phyloP scores from a whole-genome alignment of 2,113 vertebrate species.

The Tragelaphus scriptus region DNA sequence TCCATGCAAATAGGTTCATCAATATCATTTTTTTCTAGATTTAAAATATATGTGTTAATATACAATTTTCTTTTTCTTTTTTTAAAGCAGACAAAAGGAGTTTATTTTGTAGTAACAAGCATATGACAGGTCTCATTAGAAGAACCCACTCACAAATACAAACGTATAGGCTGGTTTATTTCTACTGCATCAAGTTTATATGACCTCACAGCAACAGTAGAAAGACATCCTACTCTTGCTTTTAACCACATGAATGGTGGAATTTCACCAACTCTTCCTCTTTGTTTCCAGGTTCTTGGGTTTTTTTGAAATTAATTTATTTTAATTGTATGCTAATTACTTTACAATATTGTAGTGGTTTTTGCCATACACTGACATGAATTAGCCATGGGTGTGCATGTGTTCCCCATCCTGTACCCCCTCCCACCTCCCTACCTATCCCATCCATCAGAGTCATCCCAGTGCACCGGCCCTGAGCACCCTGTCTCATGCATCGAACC shows the following conservation, averaged over 20 bases:
- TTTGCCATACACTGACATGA: neutral
- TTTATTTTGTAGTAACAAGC: conserved; percentile 81
- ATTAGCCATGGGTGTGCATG: neutral
- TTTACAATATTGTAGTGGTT: neutral
- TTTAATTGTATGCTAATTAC: neutral
- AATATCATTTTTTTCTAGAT: neutral
- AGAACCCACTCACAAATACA: conserved; percentile 64
- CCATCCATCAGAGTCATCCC: neutral
- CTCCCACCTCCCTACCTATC: neutral
- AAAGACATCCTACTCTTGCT: neutral
- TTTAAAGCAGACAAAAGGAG: conserved; percentile 69
- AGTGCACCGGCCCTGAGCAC: neutral
- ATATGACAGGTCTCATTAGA: conserved; percentile 83
- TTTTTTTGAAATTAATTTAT: neutral
- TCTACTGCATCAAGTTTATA: conserved; percentile 46
- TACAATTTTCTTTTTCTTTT: neutral
- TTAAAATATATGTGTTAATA: neutral
- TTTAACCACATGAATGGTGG: conserved; percentile 35
- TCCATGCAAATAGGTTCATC: neutral
- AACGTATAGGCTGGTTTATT: conserved; percentile 42
- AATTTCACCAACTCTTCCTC: neutral
- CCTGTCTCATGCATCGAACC: neutral
- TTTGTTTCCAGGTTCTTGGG: conserved; percentile 33
- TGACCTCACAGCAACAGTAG: conserved; percentile 37
- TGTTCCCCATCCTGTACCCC: neutral